A percentile compares a stretch with the other conserved stretches of the same genome.
Conservation (phyloP, 2,888 invertebrate species). For the Brachyptera risi region DNA sequence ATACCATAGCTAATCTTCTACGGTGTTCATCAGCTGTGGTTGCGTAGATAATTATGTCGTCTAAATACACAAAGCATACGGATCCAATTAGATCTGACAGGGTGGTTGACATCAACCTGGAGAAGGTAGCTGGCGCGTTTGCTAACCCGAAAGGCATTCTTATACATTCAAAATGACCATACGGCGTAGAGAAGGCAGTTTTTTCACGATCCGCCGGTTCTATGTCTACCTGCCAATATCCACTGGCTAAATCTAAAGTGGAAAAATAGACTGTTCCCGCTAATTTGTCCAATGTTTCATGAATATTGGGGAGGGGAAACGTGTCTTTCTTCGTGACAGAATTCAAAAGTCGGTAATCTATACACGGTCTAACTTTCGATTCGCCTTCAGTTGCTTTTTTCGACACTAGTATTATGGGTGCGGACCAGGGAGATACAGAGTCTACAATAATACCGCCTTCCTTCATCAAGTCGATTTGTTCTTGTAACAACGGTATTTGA, state of each 20-base stretch:
- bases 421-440: background rate
- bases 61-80: background rate
- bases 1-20: background rate
- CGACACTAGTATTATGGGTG: background rate
- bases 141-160: background rate
- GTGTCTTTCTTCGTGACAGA: background rate
- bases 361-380: background rate
- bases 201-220: background rate
- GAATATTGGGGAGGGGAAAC: background rate
- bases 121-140: background rate
- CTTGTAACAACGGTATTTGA: background rate
- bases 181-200: background rate
- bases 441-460: background rate
- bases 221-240: background rate
- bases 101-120: background rate
- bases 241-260: background rate
- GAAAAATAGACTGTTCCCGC: background rate
- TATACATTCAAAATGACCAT: background rate
- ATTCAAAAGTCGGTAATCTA: constrained; percentile 5
- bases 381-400: background rate
- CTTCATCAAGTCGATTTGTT: background rate
- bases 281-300: background rate
- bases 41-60: background rate
- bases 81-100: background rate
- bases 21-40: background rate